A percentile compares a stretch with the other conserved stretches of the same genome.
These are phyloP conservation scores for Petrosia ficiformis DNA, from an alignment of 37 sponge, comb jelly and placozoan species.

Conservation along the genomic window DNA sequence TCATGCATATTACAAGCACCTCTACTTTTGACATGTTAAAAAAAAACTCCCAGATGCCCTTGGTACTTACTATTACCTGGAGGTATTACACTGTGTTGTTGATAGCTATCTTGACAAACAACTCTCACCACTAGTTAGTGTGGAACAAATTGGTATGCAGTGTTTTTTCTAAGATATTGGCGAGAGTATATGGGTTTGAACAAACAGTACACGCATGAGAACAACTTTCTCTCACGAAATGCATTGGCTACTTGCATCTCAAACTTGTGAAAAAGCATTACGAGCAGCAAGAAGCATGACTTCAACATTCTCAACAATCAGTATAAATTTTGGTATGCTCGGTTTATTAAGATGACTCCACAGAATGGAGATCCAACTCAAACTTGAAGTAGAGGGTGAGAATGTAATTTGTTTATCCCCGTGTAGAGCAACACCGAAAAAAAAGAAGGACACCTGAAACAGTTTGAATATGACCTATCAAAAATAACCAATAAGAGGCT, in stretches of 20 bases:
- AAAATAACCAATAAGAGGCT: too few relatives aligned
- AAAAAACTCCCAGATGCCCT: constrained; percentile 19
- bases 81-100: constrained; percentile 10
- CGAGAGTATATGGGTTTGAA: constrained; percentile 11
- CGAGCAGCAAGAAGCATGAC: constrained; percentile 28
- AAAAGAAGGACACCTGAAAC: too few relatives aligned
- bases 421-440: constrained; percentile 2
- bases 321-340: constrained; percentile 24
- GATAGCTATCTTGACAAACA: constrained; percentile 22
- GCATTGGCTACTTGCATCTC: constrained; percentile 25
- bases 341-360: constrained; percentile 22
- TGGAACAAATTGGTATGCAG: constrained; percentile 23
- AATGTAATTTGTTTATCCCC: background rate
- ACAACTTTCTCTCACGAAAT: constrained; percentile 20
- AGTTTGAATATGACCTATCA: too few relatives aligned
- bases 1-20: background rate
- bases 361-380: constrained; percentile 12
- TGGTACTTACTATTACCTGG: constrained; percentile 13
- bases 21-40: background rate
- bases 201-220: background rate
- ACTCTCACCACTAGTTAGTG: background rate
- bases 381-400: constrained; percentile 7
- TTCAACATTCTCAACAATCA: constrained; percentile 13
- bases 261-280: constrained; percentile 18
- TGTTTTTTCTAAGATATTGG: constrained; percentile 39